Evolutionary conservation across 2,797 vertebrate genomes (phyloP), one percentile per base, ranked within the genome.

Genomic region (Knipowitschia caucasica): DNA sequence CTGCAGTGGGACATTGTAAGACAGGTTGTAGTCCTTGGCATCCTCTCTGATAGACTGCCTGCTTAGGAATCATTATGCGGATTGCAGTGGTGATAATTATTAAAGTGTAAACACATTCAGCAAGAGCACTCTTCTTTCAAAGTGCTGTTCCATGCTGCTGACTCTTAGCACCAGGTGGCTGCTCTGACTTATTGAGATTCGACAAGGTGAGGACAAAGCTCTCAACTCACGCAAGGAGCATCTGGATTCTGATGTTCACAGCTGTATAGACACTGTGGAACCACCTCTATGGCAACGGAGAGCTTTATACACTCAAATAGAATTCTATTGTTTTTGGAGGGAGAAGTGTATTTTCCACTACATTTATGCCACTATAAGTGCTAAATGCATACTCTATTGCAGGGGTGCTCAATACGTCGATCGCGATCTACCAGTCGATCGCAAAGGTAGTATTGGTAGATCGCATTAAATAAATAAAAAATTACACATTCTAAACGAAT

Each of bases 31-130:
- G 73, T 84, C 77, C 77, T 84, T 84, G 77, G 66, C 67, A 67
- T 56, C 53, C 52, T 65, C 53, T 64, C 76, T 86, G 77, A 82
- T 81, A 78, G 64, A 83, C 81, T 80, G 70, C 66, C 68, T 82
- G 83, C 79, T 83, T 82, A 81, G 70, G 59, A 50, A 51, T 69
- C 81, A 84, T 88, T 88, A 86, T 86, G 82, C 74, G 84, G 73
- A 86, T 86, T 79, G 67, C 52, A 45, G 56, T 69, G 62, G 59
- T 73, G 71, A 79, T 87, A 72, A 85, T 85, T 77, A 80, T 81
- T 69, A 73, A 76, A 72, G 66, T 81, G 73, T 82, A 82, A 86
- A 82, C 72, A 86, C 69, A 74, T 83, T 78, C 67, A 57, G 70
- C 64, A 67, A 66, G 67, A 85, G 65, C 59, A 62, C 58, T 76